Percentiles rank a stretch among this genome's conserved stretches.
Conservation (phyloP, 2,113 vertebrate genomes). For the Tauraco erythrolophus region DNA sequence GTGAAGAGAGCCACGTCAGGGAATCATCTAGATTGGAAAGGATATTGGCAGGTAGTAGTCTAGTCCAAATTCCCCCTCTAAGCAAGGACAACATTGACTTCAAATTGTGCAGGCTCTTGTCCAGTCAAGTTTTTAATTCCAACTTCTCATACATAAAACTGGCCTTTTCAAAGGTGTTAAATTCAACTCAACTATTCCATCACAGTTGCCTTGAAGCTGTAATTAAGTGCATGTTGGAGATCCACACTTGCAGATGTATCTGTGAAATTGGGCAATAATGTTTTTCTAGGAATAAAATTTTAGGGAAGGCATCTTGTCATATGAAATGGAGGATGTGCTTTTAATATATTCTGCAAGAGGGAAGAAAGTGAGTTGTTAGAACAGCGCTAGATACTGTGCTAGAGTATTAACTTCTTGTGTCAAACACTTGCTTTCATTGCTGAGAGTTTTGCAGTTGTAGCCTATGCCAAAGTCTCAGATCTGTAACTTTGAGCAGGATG, state of each 20-base stretch:
- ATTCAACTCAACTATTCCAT: background rate
- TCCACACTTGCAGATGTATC: background rate
- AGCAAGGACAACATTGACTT: background rate
- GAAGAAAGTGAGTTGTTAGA: background rate
- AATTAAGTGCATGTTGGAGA: background rate
- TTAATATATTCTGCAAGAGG: background rate
- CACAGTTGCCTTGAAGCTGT: background rate
- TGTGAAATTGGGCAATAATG: background rate
- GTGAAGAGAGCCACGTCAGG: background rate
- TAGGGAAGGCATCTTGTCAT: background rate
- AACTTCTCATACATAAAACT: background rate
- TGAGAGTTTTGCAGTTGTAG: background rate
- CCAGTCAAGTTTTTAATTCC: background rate
- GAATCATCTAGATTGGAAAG: background rate
- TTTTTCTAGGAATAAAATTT: background rate
- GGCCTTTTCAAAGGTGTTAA: background rate
- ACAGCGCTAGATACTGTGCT: no score
- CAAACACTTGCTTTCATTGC: background rate
- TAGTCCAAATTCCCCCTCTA: background rate
- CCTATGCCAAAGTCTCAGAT: background rate
- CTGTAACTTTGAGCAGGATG: background rate
- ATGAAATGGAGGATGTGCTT: fast-evolving
- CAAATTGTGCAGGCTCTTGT: background rate
- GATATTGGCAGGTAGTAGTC: fast-evolving
- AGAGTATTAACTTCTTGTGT: background rate